Conservation (phyloP, 2,888 invertebrate species). For the Operophtera brumata region DNA sequence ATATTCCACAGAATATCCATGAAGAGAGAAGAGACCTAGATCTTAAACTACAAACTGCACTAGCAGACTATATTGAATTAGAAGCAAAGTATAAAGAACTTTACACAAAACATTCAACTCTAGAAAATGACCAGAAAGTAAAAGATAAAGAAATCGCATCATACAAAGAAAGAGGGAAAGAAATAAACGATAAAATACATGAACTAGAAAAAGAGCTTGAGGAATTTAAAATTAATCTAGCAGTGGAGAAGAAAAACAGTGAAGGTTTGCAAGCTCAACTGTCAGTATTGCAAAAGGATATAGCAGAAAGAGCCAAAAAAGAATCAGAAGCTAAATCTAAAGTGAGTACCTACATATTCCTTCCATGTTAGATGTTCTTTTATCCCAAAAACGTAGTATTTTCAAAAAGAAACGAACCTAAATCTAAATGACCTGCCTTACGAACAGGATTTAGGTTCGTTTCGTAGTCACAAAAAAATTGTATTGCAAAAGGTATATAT, state of each 20-base stretch:
- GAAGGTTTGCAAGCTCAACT: constrained; percentile 60
- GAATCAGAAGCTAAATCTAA: constrained; percentile 74
- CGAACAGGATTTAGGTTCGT: no score
- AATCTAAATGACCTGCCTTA: no score
- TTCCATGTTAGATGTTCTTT: neutral
- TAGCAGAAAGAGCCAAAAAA: constrained; percentile 52
- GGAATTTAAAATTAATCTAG: constrained; percentile 59
- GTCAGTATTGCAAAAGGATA: constrained; percentile 56
- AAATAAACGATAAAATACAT: constrained; percentile 50
- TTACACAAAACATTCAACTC: constrained; percentile 39
- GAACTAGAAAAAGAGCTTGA: constrained; percentile 52
- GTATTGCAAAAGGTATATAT: no score
- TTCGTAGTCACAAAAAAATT: no score
- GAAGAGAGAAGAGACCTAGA: constrained; percentile 79
- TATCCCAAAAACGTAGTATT: neutral
- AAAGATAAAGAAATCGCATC: constrained; percentile 70
- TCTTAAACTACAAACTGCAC: constrained; percentile 74
- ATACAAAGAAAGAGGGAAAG: constrained; percentile 65
- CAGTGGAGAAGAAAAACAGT: constrained; percentile 57
- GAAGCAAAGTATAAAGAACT: constrained; percentile 66
- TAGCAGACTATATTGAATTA: constrained; percentile 76
- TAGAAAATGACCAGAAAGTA: constrained; percentile 55
- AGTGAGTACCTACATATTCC: constrained; percentile 13
- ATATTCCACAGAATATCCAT: constrained; percentile 54
- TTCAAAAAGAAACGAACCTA: neutral